Evolutionary conservation across 2,113 vertebrate genomes (phyloP), one percentile per base, ranked within the genome.

Genomic region (Hemichromis elongatus): DNA sequence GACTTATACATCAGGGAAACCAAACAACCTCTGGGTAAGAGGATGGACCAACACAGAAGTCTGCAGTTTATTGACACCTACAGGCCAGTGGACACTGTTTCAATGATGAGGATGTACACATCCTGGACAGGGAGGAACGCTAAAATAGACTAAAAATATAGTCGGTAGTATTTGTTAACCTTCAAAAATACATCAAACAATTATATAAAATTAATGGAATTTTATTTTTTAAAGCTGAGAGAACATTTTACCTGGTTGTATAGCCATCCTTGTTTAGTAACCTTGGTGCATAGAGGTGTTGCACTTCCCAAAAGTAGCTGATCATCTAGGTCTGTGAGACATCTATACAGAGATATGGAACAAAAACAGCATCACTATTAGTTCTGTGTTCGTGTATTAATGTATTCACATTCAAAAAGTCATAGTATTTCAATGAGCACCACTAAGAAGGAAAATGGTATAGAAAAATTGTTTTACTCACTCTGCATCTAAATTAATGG

Each of bases 221-320:
- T 53, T 19, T 52, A 5, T 18, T 52, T 53, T 53, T 53, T 21
- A 11, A 21, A 54, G n/a, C 16, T 18, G 33, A 40, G 11, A 10
- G 18, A 37, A 37, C 3, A 35, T 14, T 28, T 35, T 79, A 99
- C 98, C 98, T 99, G 98, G 84, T 99, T 99, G 95, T 96, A 97
- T 53, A 99, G 96, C 98, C 98, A 99, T 33, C 98, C 98, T 1
- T 97, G 97, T 84, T 97, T 98, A 89, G 96, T 89, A 12, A 99
- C 96, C 0, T 95, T 0, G 97, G 84, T 98, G 97, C 97, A 99
- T 98, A 24, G 98, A 99, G 93, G 98, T 98, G 66, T 98, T 98
- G 53, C 98, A 98, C 80, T 99, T 99, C 66, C 98, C 98, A 37
- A 99, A 99, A 5, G 96, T 96, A 1, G 98, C 97, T n/a, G 96